Conservation (phyloP, 2,888 invertebrate species). For the Pollenia griseotomentosa region DNA sequence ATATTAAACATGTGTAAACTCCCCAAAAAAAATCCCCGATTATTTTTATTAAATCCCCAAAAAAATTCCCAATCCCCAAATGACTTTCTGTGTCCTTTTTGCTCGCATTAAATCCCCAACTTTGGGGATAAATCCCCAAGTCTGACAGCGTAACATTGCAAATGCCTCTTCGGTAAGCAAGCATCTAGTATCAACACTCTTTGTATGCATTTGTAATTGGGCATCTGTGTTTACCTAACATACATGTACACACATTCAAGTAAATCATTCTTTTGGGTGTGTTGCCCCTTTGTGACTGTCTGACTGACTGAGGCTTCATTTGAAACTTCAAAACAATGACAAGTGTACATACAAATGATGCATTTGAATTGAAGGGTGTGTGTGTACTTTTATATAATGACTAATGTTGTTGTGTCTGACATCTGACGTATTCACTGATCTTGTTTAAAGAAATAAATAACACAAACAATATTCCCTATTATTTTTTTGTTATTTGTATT, state of each 20-base stretch:
- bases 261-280: conserved; percentile 42
- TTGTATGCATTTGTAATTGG: no score
- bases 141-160: no score
- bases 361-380: conserved; percentile 50
- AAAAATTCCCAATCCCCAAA: no score
- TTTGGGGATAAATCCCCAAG: no score
- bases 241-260: neutral
- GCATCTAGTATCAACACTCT: no score
- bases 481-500: conserved; percentile 4
- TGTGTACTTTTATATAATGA: conserved; percentile 34
- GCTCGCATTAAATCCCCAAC: no score
- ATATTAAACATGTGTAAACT: no score
- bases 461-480: conserved; percentile 23
- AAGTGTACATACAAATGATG: conserved; percentile 56
- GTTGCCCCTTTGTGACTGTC: conserved; percentile 18
- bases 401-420: neutral
- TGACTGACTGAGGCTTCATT: conserved; percentile 7
- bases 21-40: no score
- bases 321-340: conserved; percentile 43
- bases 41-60: no score
- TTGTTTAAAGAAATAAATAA: conserved; percentile 39
- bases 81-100: no score
- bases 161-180: no score
- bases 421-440: conserved; percentile 51
- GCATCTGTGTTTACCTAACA: no score